Conservation (phyloP, 1,140 invertebrate genomes). For the Eurosta solidaginis region DNA sequence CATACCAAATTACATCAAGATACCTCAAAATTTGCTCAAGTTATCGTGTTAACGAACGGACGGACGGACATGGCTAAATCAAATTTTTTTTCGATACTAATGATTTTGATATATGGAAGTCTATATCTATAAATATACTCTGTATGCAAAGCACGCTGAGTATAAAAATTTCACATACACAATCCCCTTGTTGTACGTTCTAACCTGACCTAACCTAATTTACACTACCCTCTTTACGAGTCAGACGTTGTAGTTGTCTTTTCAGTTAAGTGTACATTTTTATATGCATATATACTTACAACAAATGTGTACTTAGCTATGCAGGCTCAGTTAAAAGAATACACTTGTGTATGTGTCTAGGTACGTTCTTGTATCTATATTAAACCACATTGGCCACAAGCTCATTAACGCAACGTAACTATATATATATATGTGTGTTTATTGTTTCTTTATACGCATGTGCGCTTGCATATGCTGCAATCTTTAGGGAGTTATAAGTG, state of each 20-base stretch:
- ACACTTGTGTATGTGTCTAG: background rate
- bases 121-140: too few relatives aligned
- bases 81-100: too few relatives aligned
- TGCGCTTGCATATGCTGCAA: background rate
- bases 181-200: constrained; percentile 2
- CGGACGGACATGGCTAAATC: too few relatives aligned
- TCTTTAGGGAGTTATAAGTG: background rate
- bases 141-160: too few relatives aligned
- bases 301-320: background rate
- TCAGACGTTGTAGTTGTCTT: background rate
- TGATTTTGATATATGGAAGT: too few relatives aligned
- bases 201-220: constrained; percentile 21
- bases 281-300: background rate
- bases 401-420: constrained; percentile 8
- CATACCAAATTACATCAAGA: too few relatives aligned
- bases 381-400: constrained; percentile 16
- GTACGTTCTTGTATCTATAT: background rate
- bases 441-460: background rate
- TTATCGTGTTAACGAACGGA: too few relatives aligned
- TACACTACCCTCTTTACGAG: background rate
- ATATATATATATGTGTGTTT: background rate
- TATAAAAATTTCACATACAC: background rate
- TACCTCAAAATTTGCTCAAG: too few relatives aligned
- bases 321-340: background rate
- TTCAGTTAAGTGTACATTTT: background rate